Percentiles rank a stretch among this genome's conserved stretches.
Conservation (phyloP, 2,113 vertebrate species). For the Otolemur garnettii region DNA sequence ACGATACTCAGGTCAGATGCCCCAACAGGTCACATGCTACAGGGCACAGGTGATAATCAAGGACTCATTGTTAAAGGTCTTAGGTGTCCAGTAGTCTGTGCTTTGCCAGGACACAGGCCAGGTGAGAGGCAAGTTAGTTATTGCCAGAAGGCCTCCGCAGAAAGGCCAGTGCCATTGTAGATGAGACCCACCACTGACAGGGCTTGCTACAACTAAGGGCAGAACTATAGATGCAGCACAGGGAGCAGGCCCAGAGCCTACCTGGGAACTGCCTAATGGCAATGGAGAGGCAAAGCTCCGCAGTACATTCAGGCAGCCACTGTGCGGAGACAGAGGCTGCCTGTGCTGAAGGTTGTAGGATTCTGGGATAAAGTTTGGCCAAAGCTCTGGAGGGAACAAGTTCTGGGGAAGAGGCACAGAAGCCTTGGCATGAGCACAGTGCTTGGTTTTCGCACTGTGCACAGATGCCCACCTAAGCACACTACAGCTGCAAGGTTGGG, state of each 20-base stretch:
- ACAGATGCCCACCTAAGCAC: background rate
- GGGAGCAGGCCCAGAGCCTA: too few species aligned
- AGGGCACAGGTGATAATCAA: background rate
- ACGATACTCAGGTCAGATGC: background rate
- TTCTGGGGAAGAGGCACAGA: background rate
- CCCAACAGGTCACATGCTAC: too few species aligned
- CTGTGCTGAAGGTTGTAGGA: background rate
- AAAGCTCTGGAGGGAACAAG: background rate
- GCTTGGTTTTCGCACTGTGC: rapidly evolving
- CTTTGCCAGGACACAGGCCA: background rate
- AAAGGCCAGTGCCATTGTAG: background rate
- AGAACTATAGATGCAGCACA: too few species aligned
- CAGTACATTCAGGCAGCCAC: rapidly evolving
- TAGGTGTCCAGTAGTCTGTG: too few species aligned
- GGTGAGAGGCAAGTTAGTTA: background rate
- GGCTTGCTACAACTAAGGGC: background rate
- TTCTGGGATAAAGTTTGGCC: too few species aligned
- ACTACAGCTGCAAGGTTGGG: background rate
- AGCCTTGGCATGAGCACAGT: background rate
- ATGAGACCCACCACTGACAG: too few species aligned
- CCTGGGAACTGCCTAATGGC: background rate
- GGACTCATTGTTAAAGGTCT: background rate
- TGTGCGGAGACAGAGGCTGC: background rate
- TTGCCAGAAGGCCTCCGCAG: background rate
- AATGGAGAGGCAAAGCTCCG: background rate